Conservation (phyloP, 2,797 vertebrate species). For the Manis crassicaudata region DNA sequence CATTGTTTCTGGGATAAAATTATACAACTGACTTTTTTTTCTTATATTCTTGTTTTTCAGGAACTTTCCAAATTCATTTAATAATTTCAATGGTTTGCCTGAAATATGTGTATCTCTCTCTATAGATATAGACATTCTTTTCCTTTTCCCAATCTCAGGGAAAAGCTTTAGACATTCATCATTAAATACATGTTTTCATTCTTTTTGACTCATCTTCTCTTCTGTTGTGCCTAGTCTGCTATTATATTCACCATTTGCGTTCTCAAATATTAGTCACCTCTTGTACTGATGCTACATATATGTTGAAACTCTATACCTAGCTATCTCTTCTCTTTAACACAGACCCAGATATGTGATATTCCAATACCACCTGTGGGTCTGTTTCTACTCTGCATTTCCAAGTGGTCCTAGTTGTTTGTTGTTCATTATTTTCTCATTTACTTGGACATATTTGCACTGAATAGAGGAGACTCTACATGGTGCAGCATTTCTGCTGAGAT, state of each 20-base stretch:
- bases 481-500: background rate
- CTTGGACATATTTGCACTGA: background rate
- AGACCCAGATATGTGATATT: background rate
- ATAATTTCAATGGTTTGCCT: background rate
- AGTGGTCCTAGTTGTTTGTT: background rate
- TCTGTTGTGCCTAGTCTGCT: background rate
- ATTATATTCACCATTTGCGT: background rate
- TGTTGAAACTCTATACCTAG: slow-evolving; percentile 3
- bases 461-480: background rate
- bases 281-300: background rate
- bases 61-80: background rate
- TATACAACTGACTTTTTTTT: background rate
- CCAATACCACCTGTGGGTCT: background rate
- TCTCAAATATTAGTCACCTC: background rate
- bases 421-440: background rate
- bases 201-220: background rate
- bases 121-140: background rate
- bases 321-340: background rate
- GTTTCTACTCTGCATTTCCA: background rate
- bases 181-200: background rate
- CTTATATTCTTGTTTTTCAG: background rate
- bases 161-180: background rate
- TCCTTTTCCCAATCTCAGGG: background rate
- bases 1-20: background rate
- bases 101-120: background rate